A percentile compares a stretch with the other conserved stretches of the same genome.
phyloP scores from a whole-genome alignment of 2,113 vertebrate species.

The Neolamprologus sp. region DNA sequence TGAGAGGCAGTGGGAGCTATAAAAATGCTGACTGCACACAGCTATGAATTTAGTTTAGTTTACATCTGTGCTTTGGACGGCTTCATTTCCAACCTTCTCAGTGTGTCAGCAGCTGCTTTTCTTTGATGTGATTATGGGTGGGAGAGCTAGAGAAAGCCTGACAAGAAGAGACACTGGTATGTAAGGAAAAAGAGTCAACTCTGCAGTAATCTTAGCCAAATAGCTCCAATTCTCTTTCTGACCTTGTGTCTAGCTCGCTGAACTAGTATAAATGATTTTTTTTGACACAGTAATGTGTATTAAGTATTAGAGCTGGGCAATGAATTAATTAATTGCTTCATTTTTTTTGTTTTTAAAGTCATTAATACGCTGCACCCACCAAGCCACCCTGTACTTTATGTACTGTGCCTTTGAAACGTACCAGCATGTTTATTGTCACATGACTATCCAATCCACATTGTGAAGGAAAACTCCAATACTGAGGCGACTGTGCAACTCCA shows the following conservation, averaged over 20 bases:
- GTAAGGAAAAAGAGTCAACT: background rate
- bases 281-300: background rate
- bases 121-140: slow-evolving; percentile 28
- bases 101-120: slow-evolving; percentile 34
- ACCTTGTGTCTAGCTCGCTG: background rate
- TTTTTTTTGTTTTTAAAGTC: background rate
- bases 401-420: background rate
- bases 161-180: background rate
- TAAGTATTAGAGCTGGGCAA: background rate
- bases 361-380: background rate
- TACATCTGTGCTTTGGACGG: background rate
- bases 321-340: background rate
- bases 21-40: slow-evolving; percentile 9
- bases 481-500: background rate
- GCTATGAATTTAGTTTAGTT: slow-evolving; percentile 8
- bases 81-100: slow-evolving; percentile 31
- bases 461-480: background rate
- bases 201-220: background rate
- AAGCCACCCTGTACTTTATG: background rate
- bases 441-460: background rate
- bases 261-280: background rate
- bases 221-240: background rate
- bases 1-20: background rate
- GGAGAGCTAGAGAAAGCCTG: background rate
- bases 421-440: background rate